These are phyloP conservation scores for Eupithecia tripunctaria DNA, from an alignment of 2,888 invertebrate species.

Conservation along the genomic window DNA sequence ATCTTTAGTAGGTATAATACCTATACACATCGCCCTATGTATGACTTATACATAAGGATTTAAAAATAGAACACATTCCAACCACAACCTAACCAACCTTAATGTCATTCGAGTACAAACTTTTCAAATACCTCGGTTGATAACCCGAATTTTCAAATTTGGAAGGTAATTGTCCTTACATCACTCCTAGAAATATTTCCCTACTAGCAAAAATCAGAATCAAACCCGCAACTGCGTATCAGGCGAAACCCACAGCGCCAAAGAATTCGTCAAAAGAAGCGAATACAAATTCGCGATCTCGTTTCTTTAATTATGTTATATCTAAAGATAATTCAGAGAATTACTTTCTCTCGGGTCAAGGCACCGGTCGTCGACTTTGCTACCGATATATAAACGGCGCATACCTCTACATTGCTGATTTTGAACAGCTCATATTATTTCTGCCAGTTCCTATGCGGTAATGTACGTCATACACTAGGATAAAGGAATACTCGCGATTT, in stretches of 20 bases:
- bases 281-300: not conserved
- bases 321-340: constrained; percentile 13
- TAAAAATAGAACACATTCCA: not conserved
- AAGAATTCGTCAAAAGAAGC: not conserved
- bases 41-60: not conserved
- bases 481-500: not conserved
- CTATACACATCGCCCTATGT: not conserved
- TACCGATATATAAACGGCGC: constrained; percentile 18
- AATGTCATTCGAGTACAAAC: not conserved
- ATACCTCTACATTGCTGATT: constrained; percentile 45
- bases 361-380: constrained; percentile 61
- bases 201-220: not conserved
- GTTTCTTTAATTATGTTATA: not conserved
- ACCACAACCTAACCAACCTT: not conserved
- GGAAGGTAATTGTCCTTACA: not conserved
- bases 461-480: constrained; percentile 11
- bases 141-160: not conserved
- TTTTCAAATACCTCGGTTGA: not conserved
- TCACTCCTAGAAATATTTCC: not conserved
- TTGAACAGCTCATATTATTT: not conserved
- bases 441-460: constrained; percentile 6
- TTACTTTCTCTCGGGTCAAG: constrained; percentile 73
- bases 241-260: not conserved
- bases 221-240: not conserved
- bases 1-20: not conserved